Evolutionary conservation across 2,113 vertebrate species (phyloP).

Genomic region (Stegostoma tigrinum): DNA sequence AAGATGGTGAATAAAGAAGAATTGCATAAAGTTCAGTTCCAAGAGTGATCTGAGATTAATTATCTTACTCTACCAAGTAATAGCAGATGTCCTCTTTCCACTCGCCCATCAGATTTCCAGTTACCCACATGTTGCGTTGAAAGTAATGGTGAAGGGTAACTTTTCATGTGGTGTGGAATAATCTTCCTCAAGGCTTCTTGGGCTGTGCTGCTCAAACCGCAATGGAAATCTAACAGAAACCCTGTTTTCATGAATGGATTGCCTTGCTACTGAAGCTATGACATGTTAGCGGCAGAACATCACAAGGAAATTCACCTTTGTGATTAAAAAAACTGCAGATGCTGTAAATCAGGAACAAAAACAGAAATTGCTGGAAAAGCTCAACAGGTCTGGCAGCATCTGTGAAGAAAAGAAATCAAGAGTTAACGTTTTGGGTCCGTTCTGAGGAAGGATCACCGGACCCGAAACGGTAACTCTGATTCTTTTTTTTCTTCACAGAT

Average conservation of each 20-base stretch:
- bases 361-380: too few species aligned
- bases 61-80: not conserved
- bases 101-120: not conserved
- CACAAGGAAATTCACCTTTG: not conserved
- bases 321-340: too few species aligned
- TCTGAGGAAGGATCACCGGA: too few species aligned
- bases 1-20: not conserved
- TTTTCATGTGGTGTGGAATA: not conserved
- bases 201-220: not conserved
- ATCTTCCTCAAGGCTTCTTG: not conserved
- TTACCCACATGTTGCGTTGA: not conserved
- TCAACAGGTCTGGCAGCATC: too few species aligned
- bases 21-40: not conserved
- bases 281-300: not conserved
- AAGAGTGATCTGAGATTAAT: not conserved
- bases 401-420: too few species aligned
- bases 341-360: too few species aligned
- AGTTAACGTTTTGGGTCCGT: too few species aligned
- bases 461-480: too few species aligned
- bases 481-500: too few species aligned
- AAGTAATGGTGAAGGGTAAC: not conserved
- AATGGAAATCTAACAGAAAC: not conserved
- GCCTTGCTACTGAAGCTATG: not conserved
- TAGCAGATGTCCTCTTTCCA: conserved; percentile 1
- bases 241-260: not conserved